Base-by-base conservation (phyloP, 2,888 invertebrate genomes). In the Caenorhabditis uteleia region DNA sequence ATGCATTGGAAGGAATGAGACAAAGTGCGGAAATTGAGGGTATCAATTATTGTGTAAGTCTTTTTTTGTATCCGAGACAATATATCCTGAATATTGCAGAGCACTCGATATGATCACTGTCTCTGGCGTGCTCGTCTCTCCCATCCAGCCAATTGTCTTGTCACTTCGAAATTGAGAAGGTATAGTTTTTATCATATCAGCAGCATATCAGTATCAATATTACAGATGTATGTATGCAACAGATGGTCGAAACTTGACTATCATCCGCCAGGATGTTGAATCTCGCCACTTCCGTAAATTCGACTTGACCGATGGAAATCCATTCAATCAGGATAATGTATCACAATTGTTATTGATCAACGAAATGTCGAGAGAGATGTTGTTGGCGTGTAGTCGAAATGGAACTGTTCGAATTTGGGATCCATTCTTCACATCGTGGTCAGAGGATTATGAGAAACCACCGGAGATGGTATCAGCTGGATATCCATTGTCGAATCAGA, bases 1-100 rank as follows among this genome's bases (percentile, higher is more conserved):
- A 82, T 55, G 70, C 75, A n/a, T 53, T 70, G 58, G 80, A 79
- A 56, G 80, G 77, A 48, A 58, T 79, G 53, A 42, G 53, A n/a
- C 78, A 79, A 56, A 70, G 67, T 50, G 71, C 76, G 3, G 59
- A 65, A 14, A 57, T 59, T 8, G 82, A 82, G 27, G 56, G 51
- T 20, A 33, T 33, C 2, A 14, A 29, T 21, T 45, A 29, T 29
- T 10, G 14, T 10, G 31, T 29, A 10, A 7, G 31, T 10, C 31
- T 29, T 29, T 10, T 29, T 10, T 10, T 10, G 8, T 29, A 10
- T 29, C 7, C 7, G 7, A 14, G 18, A 18, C n/a, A 21, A 8
- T 39, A 10, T 10, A 10, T 29, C 14, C 7, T 46, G 46, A 34
- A 42, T 51, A 23, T 59, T 59, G 25, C 18, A 56, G 18, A 51